Evolutionary conservation across 2,113 vertebrate species (phyloP).

Genomic region (Fukomys damarensis): DNA sequence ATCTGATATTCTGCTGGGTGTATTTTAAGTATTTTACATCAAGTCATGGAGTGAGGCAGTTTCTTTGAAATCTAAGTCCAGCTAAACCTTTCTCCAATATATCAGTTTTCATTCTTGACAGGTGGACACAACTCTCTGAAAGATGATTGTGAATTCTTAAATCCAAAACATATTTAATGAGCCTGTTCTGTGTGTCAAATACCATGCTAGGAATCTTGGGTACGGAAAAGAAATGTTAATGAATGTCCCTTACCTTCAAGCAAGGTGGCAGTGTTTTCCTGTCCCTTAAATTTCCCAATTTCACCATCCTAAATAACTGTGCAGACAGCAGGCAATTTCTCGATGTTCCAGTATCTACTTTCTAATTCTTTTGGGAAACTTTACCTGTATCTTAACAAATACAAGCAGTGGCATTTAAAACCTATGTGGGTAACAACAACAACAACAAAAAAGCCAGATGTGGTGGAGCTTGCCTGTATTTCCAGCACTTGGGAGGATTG

Average conservation of each 20-base stretch:
- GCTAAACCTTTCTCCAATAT: neutral
- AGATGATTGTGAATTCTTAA: neutral
- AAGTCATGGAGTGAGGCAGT: neutral
- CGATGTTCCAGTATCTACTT: neutral
- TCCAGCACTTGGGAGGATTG: too few relatives aligned
- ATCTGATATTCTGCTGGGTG: neutral
- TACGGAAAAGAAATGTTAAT: neutral
- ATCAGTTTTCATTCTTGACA: neutral
- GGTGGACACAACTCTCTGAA: neutral
- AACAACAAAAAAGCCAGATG: too few relatives aligned
- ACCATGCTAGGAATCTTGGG: neutral
- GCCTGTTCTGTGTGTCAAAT: neutral
- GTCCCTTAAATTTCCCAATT: accelerated
- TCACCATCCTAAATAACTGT: neutral
- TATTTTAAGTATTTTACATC: neutral
- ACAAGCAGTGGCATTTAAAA: neutral
- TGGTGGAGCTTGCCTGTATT: too few relatives aligned
- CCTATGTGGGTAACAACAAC: neutral
- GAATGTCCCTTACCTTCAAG: too few relatives aligned
- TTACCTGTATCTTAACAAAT: neutral
- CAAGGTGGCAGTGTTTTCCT: neutral
- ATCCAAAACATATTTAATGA: neutral
- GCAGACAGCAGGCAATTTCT: neutral
- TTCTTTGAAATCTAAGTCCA: neutral
- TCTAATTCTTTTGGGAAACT: neutral